Conservation (phyloP, 2,888 invertebrate genomes). For the Nematopogon swammerdamellus region DNA sequence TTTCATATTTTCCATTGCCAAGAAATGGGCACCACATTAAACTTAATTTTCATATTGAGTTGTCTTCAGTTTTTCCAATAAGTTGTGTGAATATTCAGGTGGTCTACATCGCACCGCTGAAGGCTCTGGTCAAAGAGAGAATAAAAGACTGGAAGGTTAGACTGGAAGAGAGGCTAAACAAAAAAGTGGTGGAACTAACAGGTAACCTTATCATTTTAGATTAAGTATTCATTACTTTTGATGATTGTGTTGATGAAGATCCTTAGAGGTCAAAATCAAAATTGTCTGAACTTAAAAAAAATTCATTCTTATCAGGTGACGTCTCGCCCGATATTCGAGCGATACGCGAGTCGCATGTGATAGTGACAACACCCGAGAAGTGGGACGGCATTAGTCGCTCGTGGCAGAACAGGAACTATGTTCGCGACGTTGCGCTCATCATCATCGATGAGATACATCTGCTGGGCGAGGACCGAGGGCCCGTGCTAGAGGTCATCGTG, state of each 20-base stretch:
- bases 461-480: conserved; percentile 86
- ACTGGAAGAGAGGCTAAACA: conserved; percentile 67
- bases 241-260: too few relatives aligned
- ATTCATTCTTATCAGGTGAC: conserved; percentile 27
- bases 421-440: conserved; percentile 84
- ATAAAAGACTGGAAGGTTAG: conserved; percentile 92
- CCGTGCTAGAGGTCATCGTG: conserved; percentile 95
- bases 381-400: conserved; percentile 99
- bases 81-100: conserved; percentile 48
- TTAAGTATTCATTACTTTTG: neutral
- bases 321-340: conserved; percentile 83
- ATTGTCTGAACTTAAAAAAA: too few relatives aligned
- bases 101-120: conserved; percentile 97
- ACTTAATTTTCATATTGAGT: too few relatives aligned
- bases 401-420: conserved; percentile 96
- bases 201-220: conserved; percentile 57
- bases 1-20: too few relatives aligned
- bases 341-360: conserved; percentile 82
- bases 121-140: conserved; percentile 95
- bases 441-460: conserved; percentile 99
- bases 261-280: too few relatives aligned
- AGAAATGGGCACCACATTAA: too few relatives aligned
- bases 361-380: conserved; percentile 99
- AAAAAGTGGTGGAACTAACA: conserved; percentile 92
- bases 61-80: too few relatives aligned